These are phyloP conservation scores for Phalacrocorax aristotelis DNA, from an alignment of 2,113 vertebrate genomes.

Conservation along the genomic window DNA sequence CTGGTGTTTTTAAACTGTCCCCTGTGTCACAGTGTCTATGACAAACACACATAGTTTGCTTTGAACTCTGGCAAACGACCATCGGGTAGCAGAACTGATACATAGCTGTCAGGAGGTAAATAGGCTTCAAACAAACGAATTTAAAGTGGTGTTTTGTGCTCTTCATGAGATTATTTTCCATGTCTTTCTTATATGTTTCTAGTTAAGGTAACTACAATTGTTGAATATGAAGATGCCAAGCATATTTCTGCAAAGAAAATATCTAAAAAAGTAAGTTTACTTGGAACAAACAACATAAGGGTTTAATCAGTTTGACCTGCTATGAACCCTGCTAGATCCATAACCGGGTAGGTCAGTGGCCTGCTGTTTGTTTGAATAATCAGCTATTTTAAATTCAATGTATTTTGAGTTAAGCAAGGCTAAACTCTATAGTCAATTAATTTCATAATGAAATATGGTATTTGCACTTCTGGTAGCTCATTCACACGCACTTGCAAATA, in stretches of 20 bases:
- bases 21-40: neutral
- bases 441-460: neutral
- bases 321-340: neutral
- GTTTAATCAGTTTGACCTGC: neutral
- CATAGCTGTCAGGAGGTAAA: neutral
- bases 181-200: neutral
- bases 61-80: neutral
- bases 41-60: neutral
- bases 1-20: neutral
- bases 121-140: neutral
- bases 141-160: neutral
- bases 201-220: slow-evolving; percentile 73
- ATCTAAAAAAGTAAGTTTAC: slow-evolving; percentile 60
- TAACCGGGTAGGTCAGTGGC: neutral
- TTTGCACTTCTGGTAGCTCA: neutral
- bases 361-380: neutral
- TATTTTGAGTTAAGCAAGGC: neutral
- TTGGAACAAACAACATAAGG: neutral
- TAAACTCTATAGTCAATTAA: neutral
- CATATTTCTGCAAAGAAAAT: slow-evolving; percentile 16
- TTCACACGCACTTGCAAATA: neutral
- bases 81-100: neutral
- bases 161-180: neutral
- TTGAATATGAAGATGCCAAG: slow-evolving; percentile 53
- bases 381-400: neutral